Evolutionary conservation across 2,797 vertebrate species (phyloP).

Genomic region (Manis javanica): DNA sequence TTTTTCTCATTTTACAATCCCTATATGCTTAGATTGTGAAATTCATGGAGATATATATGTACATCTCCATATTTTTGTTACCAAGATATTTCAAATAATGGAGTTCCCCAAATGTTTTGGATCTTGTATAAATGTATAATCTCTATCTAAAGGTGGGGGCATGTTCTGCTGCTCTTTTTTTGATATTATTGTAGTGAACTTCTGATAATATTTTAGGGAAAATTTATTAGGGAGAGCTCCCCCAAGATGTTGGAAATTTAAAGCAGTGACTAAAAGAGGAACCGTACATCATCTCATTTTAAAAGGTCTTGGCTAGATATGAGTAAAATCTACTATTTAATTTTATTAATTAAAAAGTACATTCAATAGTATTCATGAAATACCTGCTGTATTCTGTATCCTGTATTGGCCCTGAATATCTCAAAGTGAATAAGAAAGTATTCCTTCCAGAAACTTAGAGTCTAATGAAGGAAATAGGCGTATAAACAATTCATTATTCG

Average conservation of each 20-base stretch:
- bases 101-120: background rate
- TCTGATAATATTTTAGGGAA: background rate
- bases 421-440: slow-evolving; percentile 4
- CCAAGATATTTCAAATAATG: background rate
- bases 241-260: background rate
- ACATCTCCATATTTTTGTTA: background rate
- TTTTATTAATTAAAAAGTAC: slow-evolving; percentile 39
- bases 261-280: background rate
- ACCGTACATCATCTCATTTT: background rate
- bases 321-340: slow-evolving; percentile 15
- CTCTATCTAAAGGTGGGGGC: background rate
- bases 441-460: background rate
- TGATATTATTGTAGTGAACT: background rate
- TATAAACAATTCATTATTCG: background rate
- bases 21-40: background rate
- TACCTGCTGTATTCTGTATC: background rate
- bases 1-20: background rate
- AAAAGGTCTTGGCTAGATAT: background rate
- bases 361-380: background rate
- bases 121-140: background rate
- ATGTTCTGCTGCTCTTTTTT: background rate
- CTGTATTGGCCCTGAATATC: background rate
- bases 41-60: background rate
- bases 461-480: background rate
- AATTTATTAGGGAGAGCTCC: background rate